Percentiles rank a stretch among this genome's conserved stretches.
Conservation (phyloP, 1,140 invertebrate genomes). For the Eubasilissa regina region DNA sequence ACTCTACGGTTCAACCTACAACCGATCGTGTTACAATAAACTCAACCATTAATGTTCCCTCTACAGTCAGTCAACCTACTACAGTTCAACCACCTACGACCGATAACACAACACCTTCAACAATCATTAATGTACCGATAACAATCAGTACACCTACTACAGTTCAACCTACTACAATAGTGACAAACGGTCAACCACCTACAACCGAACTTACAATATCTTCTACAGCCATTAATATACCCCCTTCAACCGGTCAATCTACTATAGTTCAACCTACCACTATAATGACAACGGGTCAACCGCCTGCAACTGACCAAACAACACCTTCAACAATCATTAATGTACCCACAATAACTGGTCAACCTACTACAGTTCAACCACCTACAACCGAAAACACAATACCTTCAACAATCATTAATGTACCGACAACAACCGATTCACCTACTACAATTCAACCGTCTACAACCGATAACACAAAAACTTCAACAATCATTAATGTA, state of each 20-base stretch:
- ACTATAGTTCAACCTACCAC: too few relatives aligned
- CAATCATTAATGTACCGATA: background rate
- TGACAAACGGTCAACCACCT: too few relatives aligned
- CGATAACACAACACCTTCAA: background rate
- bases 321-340: background rate
- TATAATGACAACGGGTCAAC: too few relatives aligned
- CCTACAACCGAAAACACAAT: too few relatives aligned
- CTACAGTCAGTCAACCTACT: background rate
- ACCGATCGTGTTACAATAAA: too few relatives aligned
- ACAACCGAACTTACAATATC: too few relatives aligned
- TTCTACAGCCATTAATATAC: background rate
- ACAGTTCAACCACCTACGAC: background rate
- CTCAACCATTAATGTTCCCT: background rate
- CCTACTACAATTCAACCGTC: background rate
- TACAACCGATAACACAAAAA: background rate
- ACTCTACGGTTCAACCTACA: too few relatives aligned
- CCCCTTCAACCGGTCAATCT: background rate
- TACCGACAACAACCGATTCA: too few relatives aligned
- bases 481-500: background rate
- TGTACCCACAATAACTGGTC: background rate
- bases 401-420: too few relatives aligned
- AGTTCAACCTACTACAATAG: too few relatives aligned
- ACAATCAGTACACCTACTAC: background rate
- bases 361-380: too few relatives aligned
- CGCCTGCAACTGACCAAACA: too few relatives aligned